phyloP scores from a whole-genome alignment of 2,797 vertebrate genomes.

The Molothrus aeneus region DNA sequence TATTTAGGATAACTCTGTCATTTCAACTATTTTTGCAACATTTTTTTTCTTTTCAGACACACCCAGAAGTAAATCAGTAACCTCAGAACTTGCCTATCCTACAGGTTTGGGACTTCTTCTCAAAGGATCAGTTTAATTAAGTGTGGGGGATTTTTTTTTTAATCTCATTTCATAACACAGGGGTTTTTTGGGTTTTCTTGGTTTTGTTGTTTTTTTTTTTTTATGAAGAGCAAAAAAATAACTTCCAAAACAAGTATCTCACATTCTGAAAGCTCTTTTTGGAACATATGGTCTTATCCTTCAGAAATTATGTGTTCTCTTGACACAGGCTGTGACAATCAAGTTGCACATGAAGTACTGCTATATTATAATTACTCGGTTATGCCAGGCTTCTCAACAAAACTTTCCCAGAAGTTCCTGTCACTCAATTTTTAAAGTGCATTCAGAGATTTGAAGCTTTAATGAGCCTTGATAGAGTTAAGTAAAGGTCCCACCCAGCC shows the following conservation, averaged over 20 bases:
- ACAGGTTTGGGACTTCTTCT: not conserved
- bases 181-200: not conserved
- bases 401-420: slow-evolving; percentile 70
- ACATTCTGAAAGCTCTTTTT: slow-evolving; percentile 62
- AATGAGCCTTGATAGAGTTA: slow-evolving; percentile 55
- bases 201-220: not conserved
- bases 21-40: not conserved
- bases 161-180: slow-evolving; percentile 31
- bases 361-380: slow-evolving; percentile 63
- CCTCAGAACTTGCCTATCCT: not conserved
- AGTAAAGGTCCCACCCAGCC: slow-evolving; percentile 50
- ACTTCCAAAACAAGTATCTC: slow-evolving; percentile 56
- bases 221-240: slow-evolving; percentile 7
- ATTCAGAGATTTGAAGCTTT: slow-evolving; percentile 66
- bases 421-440: slow-evolving; percentile 59
- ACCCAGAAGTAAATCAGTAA: not conserved
- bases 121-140: slow-evolving; percentile 18
- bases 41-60: not conserved
- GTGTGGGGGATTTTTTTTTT: not conserved
- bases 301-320: slow-evolving; percentile 66
- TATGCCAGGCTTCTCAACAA: slow-evolving; percentile 61
- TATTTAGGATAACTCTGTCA: not conserved
- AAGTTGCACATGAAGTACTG: slow-evolving; percentile 66
- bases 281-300: slow-evolving; percentile 68
- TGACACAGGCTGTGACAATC: slow-evolving; percentile 69